Evolutionary conservation across 1,140 invertebrate species (phyloP), one percentile per base, ranked within the genome.

Genomic region (Drosophila pandora): DNA sequence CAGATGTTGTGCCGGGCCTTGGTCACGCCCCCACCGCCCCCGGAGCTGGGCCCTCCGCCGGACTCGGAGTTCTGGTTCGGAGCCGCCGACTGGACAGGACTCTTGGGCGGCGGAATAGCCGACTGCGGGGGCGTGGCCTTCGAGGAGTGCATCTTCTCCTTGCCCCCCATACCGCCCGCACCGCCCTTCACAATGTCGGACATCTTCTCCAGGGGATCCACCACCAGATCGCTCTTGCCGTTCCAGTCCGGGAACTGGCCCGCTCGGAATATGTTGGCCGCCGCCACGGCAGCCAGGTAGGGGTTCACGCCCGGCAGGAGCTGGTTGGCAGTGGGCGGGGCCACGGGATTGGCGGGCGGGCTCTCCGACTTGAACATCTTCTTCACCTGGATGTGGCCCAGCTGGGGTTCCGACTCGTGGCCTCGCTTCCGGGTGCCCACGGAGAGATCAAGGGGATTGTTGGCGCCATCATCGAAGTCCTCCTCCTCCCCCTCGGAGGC

Each of bases 191-290:
- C 90, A 32, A 98, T 92, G 80, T 98, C 97, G 69, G 96, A 97
- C 97, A 98, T 97, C 87, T 97, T 97, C 84, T 98, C 97, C 17
- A 98, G 90, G 0, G 96, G 96, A 90, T 97, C 96, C 74, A 95
- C 94, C 0, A 95, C 93, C 13, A 95, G 93, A 83, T 96, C 96
- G 69, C 95, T 92, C 92, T 96, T 96, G 32, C 96, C 96, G 87
- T 97, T 96, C 96, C 96, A 97, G 25, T 96, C 93, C 12, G 90
- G 90, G 45, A 92, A 90, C 2, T 93, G 93, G 25, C 94, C 94
- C 74, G 96, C 95, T 0, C 95, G 95, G 22, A 96, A 96, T 1
- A 96, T 92, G 90, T 95, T 95, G 63, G 95, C 94, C 2, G 95
- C 95, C 17, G 95, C 95, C 7, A 95, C 95, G 9, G 96, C 95